phyloP scores from a whole-genome alignment of 2,797 vertebrate genomes.

The Sebastes trivittatus region DNA sequence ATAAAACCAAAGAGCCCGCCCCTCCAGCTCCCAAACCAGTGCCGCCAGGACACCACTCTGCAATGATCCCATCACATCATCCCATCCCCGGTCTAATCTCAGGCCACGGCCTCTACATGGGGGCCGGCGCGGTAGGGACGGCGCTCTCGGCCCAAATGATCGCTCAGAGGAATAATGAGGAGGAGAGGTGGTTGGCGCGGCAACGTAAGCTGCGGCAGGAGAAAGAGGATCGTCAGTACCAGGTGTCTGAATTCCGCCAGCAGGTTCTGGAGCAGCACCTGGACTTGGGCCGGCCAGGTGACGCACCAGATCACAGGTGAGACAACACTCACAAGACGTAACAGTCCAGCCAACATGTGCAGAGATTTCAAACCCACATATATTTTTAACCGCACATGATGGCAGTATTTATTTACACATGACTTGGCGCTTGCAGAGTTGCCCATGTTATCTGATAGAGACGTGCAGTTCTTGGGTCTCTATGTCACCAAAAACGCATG shows the following conservation, averaged over 20 bases:
- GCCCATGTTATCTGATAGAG: slow-evolving; percentile 19
- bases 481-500: slow-evolving; percentile 5
- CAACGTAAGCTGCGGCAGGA: slow-evolving; percentile 95
- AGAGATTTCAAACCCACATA: not conserved
- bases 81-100: slow-evolving; percentile 89
- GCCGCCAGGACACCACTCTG: slow-evolving; percentile 79
- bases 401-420: not conserved
- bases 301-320: slow-evolving; percentile 88
- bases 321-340: not conserved
- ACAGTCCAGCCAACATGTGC: not conserved
- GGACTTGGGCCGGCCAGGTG: slow-evolving; percentile 87
- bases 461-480: not conserved
- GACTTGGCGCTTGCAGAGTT: not conserved
- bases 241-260: slow-evolving; percentile 97
- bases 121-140: slow-evolving; percentile 79
- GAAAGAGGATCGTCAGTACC: slow-evolving; percentile 97
- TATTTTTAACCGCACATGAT: not conserved
- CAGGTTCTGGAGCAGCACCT: slow-evolving; percentile 97
- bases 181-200: slow-evolving; percentile 96
- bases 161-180: slow-evolving; percentile 93
- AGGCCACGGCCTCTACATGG: slow-evolving; percentile 87
- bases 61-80: slow-evolving; percentile 85
- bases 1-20: slow-evolving; percentile 94
- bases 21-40: slow-evolving; percentile 84
- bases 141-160: slow-evolving; percentile 85